Percentiles rank a stretch among this genome's conserved stretches.
phyloP scores from a whole-genome alignment of 1,140 invertebrate genomes.

The Helicoverpa armigera region DNA sequence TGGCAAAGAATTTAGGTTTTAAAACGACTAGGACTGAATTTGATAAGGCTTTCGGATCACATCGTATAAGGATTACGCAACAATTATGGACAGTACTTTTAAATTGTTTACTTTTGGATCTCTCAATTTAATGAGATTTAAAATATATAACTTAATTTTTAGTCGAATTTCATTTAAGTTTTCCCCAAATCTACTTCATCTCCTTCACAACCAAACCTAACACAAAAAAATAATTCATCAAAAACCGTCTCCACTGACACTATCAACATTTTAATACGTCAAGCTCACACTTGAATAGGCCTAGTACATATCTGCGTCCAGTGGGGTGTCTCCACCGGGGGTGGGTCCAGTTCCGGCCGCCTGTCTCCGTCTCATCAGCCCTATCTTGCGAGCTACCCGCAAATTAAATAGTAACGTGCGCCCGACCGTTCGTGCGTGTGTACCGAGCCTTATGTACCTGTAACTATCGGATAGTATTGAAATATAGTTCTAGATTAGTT shows the following conservation, averaged over 20 bases:
- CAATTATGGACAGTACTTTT: too few species aligned
- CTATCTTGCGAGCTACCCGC: conserved; percentile 80
- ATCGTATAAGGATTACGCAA: too few species aligned
- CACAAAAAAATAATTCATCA: conserved; percentile 39
- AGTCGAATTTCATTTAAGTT: too few species aligned
- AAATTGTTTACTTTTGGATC: too few species aligned
- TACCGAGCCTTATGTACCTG: conserved; percentile 51
- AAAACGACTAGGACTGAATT: too few species aligned
- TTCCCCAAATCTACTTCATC: too few species aligned
- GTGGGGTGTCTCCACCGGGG: conserved; percentile 52
- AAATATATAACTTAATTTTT: too few species aligned
- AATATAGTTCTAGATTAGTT: conserved; percentile 47
- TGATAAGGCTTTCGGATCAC: too few species aligned
- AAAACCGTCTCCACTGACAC: conserved; percentile 42
- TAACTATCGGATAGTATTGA: conserved; percentile 28
- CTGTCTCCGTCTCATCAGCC: conserved; percentile 84
- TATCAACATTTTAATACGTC: conserved; percentile 68
- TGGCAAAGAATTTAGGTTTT: too few species aligned
- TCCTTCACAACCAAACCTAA: background rate
- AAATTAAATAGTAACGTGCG: conserved; percentile 82
- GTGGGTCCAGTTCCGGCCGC: conserved; percentile 73
- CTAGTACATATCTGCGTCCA: conserved; percentile 73
- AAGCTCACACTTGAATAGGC: conserved; percentile 75
- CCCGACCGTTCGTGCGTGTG: conserved; percentile 56
- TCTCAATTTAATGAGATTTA: too few species aligned